Evolutionary conservation across 2,113 vertebrate species (phyloP).

Genomic region (Mastomys natalensis): DNA sequence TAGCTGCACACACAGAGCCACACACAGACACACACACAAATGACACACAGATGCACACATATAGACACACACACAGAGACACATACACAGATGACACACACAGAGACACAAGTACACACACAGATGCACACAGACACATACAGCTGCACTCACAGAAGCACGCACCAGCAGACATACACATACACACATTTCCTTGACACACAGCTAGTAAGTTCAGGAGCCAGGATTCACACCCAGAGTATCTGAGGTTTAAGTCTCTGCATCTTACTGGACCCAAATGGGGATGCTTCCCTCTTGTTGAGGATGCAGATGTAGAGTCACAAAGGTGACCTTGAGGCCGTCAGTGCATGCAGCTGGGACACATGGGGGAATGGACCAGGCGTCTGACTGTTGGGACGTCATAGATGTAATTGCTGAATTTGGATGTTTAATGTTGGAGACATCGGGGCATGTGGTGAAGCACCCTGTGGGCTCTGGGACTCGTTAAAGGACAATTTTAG

Average conservation of each 20-base stretch:
- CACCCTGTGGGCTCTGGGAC: neutral
- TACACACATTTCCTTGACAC: neutral
- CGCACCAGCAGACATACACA: neutral
- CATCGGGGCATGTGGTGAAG: neutral
- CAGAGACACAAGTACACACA: neutral
- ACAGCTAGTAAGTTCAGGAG: neutral
- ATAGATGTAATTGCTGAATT: neutral
- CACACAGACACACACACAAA: neutral
- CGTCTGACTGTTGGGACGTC: neutral
- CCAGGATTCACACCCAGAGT: neutral
- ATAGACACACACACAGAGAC: neutral
- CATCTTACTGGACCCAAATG: neutral
- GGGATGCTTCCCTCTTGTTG: neutral
- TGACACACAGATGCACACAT: neutral
- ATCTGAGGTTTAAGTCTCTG: neutral
- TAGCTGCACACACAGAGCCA: neutral
- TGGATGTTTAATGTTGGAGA: neutral
- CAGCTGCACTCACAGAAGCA: too few relatives aligned
- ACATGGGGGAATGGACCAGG: neutral
- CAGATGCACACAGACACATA: too few relatives aligned
- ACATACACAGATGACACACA: neutral
- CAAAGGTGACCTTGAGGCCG: neutral
- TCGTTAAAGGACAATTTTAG: neutral
- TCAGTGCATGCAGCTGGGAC: accelerated
- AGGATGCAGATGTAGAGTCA: neutral